These are phyloP conservation scores for Drosophila diplacantha DNA, from an alignment of 2,888 invertebrate species.

Conservation along the genomic window DNA sequence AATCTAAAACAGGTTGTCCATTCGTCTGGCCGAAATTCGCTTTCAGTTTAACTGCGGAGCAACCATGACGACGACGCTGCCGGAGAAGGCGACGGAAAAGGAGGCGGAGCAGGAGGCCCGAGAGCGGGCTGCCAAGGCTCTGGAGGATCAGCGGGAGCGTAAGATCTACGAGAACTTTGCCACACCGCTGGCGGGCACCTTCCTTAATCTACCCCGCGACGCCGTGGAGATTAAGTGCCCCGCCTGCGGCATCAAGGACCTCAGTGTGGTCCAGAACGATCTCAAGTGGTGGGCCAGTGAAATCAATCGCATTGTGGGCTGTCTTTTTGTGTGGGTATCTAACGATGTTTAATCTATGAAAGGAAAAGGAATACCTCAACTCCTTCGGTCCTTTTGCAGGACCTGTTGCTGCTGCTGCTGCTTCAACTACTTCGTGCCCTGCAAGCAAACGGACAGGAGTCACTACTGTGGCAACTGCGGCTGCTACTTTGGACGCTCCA, in stretches of 20 bases:
- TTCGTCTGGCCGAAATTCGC: constrained; percentile 33
- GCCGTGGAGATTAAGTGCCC: constrained; percentile 73
- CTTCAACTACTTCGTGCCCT: constrained; percentile 70
- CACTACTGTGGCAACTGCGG: constrained; percentile 77
- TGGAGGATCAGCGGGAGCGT: constrained; percentile 46
- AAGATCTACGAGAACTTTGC: constrained; percentile 74
- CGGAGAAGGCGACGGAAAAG: constrained; percentile 4
- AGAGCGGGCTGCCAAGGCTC: constrained; percentile 39
- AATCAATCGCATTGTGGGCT: constrained; percentile 72
- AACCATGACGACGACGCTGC: constrained; percentile 47
- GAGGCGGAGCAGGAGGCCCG: constrained; percentile 34
- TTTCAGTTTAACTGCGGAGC: constrained; percentile 49
- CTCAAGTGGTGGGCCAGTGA: constrained; percentile 75
- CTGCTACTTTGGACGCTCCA: constrained; percentile 75
- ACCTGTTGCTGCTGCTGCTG: constrained; percentile 73
- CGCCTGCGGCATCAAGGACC: constrained; percentile 68
- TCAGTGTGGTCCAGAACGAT: constrained; percentile 70
- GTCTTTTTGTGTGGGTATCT: constrained; percentile 72
- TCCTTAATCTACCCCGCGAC: constrained; percentile 69
- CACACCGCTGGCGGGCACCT: constrained; percentile 74
- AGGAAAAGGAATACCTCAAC: background rate
- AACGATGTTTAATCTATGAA: background rate
- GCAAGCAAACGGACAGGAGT: constrained; percentile 74
- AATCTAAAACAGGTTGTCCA: constrained; percentile 20
- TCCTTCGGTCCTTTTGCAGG: constrained; percentile 37